phyloP scores from a whole-genome alignment of 2,888 invertebrate genomes.

The Sminthurinus aureus region DNA sequence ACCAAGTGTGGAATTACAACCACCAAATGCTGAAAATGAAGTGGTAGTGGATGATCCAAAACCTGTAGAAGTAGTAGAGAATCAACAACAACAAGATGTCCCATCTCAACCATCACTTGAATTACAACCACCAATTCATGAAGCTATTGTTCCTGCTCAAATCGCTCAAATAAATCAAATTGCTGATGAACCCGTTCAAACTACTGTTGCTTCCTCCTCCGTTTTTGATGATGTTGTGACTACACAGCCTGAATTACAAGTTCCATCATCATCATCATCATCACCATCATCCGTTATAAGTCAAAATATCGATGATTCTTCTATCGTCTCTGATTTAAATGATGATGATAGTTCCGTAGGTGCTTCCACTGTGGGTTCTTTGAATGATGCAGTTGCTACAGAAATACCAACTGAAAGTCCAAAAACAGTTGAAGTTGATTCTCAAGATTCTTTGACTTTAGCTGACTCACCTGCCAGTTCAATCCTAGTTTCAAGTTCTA shows the following conservation, averaged over 20 bases:
- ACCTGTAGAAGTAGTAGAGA: background rate
- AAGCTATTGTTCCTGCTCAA: conserved; percentile 12
- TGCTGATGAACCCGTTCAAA: background rate
- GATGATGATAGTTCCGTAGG: background rate
- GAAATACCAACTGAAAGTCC: background rate
- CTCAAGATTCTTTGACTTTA: background rate
- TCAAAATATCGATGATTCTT: background rate
- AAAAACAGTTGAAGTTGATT: background rate
- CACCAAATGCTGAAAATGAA: conserved; percentile 27
- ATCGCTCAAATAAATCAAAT: background rate
- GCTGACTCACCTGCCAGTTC: background rate
- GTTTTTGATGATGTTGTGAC: background rate
- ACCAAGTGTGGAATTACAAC: conserved; percentile 12
- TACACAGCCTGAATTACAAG: background rate
- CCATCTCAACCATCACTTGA: conserved; percentile 7
- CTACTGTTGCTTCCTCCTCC: background rate
- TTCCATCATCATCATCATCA: background rate
- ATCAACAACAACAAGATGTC: background rate
- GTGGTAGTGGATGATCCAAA: background rate
- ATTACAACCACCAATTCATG: conserved; percentile 23
- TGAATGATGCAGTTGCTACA: background rate
- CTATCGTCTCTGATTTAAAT: background rate
- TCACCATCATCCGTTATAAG: too few species aligned
- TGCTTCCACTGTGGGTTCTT: background rate
- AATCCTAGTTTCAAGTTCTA: background rate